Evolutionary conservation across 2,797 vertebrate species (phyloP).

Genomic region (Melanotaenia nigrans): DNA sequence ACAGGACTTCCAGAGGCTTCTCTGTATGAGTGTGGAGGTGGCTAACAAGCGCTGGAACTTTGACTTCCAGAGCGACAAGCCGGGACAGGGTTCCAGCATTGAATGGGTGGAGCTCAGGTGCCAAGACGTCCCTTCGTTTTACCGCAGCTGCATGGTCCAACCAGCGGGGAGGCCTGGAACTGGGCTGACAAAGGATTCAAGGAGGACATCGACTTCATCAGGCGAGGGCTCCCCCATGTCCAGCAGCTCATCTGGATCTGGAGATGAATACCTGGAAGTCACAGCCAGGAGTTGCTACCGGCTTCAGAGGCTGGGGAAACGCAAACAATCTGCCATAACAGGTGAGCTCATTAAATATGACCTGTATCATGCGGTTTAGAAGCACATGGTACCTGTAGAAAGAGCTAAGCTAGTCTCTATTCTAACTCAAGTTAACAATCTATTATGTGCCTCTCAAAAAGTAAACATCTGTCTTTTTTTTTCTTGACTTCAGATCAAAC

Average conservation of each 20-base stretch:
- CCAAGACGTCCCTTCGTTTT: slow-evolving; percentile 82
- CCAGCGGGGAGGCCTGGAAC: not conserved
- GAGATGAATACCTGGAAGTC: slow-evolving; percentile 77
- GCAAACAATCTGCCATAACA: slow-evolving; percentile 80
- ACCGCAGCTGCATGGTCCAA: slow-evolving; percentile 73
- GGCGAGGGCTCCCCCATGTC: slow-evolving; percentile 40
- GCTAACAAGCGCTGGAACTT: slow-evolving; percentile 86
- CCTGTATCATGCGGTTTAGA: too few relatives aligned
- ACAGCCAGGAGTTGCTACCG: slow-evolving; percentile 66
- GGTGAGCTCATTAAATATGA: slow-evolving; percentile 63
- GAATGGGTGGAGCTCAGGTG: slow-evolving; percentile 82
- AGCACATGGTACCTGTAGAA: too few relatives aligned
- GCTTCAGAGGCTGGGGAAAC: slow-evolving; percentile 62
- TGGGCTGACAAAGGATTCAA: not conserved
- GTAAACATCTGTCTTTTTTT: not conserved
- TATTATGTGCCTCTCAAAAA: not conserved
- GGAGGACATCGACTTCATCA: slow-evolving; percentile 14
- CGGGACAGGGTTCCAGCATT: slow-evolving; percentile 53
- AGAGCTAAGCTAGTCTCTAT: not conserved
- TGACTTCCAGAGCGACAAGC: slow-evolving; percentile 77
- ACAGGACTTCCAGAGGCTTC: slow-evolving; percentile 81
- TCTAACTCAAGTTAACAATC: not conserved
- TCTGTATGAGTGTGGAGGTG: slow-evolving; percentile 70
- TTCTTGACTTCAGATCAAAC: not conserved
- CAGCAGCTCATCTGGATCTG: slow-evolving; percentile 53